Evolutionary conservation across 2,113 vertebrate species (phyloP), one percentile per base, ranked within the genome.

Genomic region (Boleophthalmus pectinirostris): DNA sequence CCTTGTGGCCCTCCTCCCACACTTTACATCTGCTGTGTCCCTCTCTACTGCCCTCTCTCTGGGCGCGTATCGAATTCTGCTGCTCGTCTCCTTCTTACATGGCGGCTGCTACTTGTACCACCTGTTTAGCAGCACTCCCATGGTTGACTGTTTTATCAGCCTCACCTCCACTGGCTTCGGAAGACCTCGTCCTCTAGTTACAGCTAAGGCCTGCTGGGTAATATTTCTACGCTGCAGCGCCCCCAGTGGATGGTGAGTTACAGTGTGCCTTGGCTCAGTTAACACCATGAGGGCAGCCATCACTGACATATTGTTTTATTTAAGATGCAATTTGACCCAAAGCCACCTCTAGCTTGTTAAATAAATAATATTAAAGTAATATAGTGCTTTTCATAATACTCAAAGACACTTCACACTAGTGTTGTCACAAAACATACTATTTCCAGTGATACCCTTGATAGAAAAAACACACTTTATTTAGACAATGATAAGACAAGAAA

Each of bases 11-110:
- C 49, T 71, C 65, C 86, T 82, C 82, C 77, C 74, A 74, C 74
- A 81, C 61, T 72, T 54, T 77, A 81, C 88, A 88, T 90, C 83
- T 90, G 85, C 87, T 87, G 72, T 73, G 79, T 67, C 80, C 81
- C 82, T 82, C 72, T 35, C 73, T 35, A 8, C 78, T 63, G 65
- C 74, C 85, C 69, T 82, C 78, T 73, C 85, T 64, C 66, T 18
- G 7, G 51, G 81, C 87, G 82, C 80, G 23, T 91, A 93, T 93
- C 92, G 80, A 90, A 93, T 94, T 94, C 77, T 93, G 93, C 92
- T 90, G 89, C 73, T 86, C 88, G 68, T 89, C 83, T 77, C 81
- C 43, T 82, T 61, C 77, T 83, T 77, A 78, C 65, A 68, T 70
- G 61, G 66, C 64, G 70, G 69, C 74, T 68, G 72, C 79, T 87